Evolutionary conservation across 2,113 vertebrate species (phyloP), one percentile per base, ranked within the genome.

Genomic region (Semnornis frantzii): DNA sequence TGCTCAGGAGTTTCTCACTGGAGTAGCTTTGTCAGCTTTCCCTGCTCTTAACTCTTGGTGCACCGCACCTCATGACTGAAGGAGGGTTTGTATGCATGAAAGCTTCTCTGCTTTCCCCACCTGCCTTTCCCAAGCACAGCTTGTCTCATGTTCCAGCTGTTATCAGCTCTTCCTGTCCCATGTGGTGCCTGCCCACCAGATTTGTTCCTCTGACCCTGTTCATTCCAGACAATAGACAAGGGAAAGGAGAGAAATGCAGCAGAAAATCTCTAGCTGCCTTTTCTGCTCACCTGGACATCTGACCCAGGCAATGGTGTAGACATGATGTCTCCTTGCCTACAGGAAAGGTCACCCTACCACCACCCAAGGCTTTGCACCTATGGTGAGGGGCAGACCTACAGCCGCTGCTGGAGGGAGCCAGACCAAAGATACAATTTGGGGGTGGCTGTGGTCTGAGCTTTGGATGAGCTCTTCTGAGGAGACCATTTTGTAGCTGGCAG

Each of bases 181-280:
- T 16, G 14, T 6, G 19, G 19, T 60, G n/a, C 30, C 52, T 60
- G 20, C 8, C 12, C 0, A 0, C 4, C 3, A 6, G 6, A 16
- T 82, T n/a, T 62, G 27, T 62, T 78, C 71, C 66, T 82, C 66
- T 69, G 31, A 27, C 42, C 20, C 8, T 64, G 57, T 18, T 58
- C 15, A 6, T 66, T 82, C 18, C 24, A 30, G 9, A 7, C 5
- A 23, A 5, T 9, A 23, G 39, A 25, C 12, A 12, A 58, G 6
- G 21, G 34, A 31, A 34, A 73, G 27, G 62, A 65, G 16, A 37
- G 34, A 44, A 63, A 52, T 13, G 12, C 59, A 89, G 25, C 30
- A 57, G 33, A 37, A 50, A 23, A 9, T 58, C 30, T n/a, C 57
- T 18, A 58, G 31, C 57, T 33, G 15, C 57, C 9, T 58, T 58